Conservation (phyloP, 2,113 vertebrate species). For the Tyrannus savana region DNA sequence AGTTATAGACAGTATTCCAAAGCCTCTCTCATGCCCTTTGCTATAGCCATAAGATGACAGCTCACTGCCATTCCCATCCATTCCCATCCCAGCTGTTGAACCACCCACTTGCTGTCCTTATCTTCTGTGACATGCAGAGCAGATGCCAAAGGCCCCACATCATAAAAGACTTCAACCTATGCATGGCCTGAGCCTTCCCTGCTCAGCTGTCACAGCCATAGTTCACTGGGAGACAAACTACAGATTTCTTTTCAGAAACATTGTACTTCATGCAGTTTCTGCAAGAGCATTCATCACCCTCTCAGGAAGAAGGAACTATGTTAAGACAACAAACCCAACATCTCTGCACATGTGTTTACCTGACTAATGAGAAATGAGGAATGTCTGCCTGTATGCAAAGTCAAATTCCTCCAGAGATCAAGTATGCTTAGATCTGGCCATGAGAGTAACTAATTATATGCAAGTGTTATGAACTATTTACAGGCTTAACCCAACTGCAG, state of each 20-base stretch:
- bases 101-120: slow-evolving; percentile 26
- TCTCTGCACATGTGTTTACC: neutral
- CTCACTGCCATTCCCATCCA: neutral
- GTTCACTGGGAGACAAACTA: neutral
- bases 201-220: slow-evolving; percentile 62
- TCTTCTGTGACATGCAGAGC: slow-evolving; percentile 60
- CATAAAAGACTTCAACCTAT: slow-evolving; percentile 34
- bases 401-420: slow-evolving; percentile 58
- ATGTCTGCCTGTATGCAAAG: slow-evolving; percentile 42
- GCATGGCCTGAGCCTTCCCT: neutral
- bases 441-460: slow-evolving; percentile 32
- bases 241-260: slow-evolving; percentile 19
- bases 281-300: neutral
- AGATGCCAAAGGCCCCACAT: slow-evolving; percentile 50
- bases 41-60: neutral
- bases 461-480: slow-evolving; percentile 42
- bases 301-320: neutral
- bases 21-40: neutral
- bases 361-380: slow-evolving; percentile 45
- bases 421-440: slow-evolving; percentile 45
- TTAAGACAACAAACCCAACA: slow-evolving; percentile 6
- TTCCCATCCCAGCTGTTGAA: slow-evolving; percentile 63
- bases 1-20: neutral
- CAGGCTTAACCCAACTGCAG: slow-evolving; percentile 22
- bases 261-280: neutral